Evolutionary conservation across 2,113 vertebrate genomes (phyloP).

Genomic region (Tympanuchus pallidicinctus): DNA sequence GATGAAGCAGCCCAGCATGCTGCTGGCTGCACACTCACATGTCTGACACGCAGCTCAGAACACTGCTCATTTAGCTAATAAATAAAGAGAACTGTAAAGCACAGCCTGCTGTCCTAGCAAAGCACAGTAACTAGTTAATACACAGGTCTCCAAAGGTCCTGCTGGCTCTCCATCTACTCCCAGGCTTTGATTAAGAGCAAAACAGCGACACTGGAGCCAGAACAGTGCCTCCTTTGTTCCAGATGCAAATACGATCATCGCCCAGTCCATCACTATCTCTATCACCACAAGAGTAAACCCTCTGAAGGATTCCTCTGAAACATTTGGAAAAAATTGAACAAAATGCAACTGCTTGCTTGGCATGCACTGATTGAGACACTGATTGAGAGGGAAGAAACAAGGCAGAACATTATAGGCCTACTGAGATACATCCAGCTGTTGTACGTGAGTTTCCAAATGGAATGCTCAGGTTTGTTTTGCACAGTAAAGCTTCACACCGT

Average conservation of each 20-base stretch:
- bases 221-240: conserved; percentile 23
- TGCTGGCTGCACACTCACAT: neutral
- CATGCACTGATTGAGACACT: neutral
- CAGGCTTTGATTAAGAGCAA: neutral
- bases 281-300: neutral
- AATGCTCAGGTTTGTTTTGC: neutral
- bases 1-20: neutral
- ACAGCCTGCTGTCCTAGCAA: neutral
- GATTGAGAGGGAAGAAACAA: neutral
- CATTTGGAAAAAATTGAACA: neutral
- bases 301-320: neutral
- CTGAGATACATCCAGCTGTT: neutral
- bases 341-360: neutral
- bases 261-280: neutral
- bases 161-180: neutral
- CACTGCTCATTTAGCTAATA: neutral
- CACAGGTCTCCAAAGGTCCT: neutral
- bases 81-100: neutral
- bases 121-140: neutral
- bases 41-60: neutral
- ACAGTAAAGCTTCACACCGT: neutral
- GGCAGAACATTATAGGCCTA: neutral
- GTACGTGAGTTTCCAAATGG: neutral
- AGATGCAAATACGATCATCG: neutral
- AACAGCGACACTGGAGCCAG: neutral